A percentile compares a stretch with the other conserved stretches of the same genome.
Conservation (phyloP, 2,888 invertebrate species). For the Scaptomyza tumidula region DNA sequence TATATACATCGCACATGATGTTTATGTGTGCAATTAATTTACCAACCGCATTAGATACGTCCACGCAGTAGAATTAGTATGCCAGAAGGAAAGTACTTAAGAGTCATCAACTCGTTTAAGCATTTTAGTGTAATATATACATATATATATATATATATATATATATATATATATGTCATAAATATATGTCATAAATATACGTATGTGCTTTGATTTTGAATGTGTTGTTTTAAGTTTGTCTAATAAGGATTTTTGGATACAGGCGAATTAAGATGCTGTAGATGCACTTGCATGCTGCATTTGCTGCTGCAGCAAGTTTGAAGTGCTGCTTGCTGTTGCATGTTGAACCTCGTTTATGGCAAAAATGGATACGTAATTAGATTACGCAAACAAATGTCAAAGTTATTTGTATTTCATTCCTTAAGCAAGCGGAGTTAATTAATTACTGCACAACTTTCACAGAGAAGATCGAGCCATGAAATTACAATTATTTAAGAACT, state of each 20-base stretch:
- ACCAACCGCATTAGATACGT: slow-evolving; percentile 3
- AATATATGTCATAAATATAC: slow-evolving; percentile 9
- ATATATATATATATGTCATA: too few species aligned
- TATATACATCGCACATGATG: not conserved
- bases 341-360: slow-evolving; percentile 45
- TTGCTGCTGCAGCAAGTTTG: not conserved
- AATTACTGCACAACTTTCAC: slow-evolving; percentile 68
- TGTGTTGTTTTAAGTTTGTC: slow-evolving; percentile 23
- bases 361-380: slow-evolving; percentile 67
- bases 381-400: slow-evolving; percentile 73
- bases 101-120: not conserved
- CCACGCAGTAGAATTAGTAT: not conserved
- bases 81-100: slow-evolving; percentile 5
- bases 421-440: slow-evolving; percentile 75
- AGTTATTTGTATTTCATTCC: slow-evolving; percentile 79
- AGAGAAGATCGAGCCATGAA: slow-evolving; percentile 34
- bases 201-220: slow-evolving; percentile 7
- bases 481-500: slow-evolving; percentile 75
- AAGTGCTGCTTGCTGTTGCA: slow-evolving; percentile 22
- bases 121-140: not conserved
- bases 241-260: slow-evolving; percentile 3
- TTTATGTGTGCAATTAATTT: slow-evolving; percentile 24
- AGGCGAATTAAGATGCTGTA: slow-evolving; percentile 26
- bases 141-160: not conserved
- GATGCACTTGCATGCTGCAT: slow-evolving; percentile 6